These are phyloP conservation scores for Aricia artaxerxes DNA, from an alignment of 2,888 invertebrate species.

Conservation along the genomic window DNA sequence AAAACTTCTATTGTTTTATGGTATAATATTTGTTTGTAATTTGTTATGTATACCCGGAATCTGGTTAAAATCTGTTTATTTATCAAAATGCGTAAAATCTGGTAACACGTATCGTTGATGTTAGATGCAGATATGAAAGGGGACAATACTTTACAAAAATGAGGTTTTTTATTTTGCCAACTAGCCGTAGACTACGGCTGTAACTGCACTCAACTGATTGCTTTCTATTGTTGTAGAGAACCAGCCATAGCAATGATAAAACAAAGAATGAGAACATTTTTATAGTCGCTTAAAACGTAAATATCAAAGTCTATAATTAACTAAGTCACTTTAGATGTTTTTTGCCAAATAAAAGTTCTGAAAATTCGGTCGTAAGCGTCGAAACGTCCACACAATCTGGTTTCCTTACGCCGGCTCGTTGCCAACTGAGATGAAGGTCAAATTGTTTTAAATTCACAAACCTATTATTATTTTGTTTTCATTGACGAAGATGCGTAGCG, in stretches of 20 bases:
- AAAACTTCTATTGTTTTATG: not conserved
- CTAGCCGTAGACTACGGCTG: too few species aligned
- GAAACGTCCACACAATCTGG: constrained; percentile 19
- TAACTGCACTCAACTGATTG: too few species aligned
- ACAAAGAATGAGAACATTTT: not conserved
- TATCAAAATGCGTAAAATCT: not conserved
- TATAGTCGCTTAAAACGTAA: not conserved
- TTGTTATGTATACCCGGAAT: not conserved
- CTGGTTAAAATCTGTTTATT: not conserved
- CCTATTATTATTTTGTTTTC: constrained; percentile 16
- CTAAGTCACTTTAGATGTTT: not conserved
- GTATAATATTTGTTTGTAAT: not conserved
- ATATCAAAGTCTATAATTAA: not conserved
- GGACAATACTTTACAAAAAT: too few species aligned
- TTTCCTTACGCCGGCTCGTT: constrained; percentile 21
- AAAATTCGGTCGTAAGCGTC: not conserved
- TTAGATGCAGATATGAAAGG: not conserved
- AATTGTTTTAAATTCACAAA: constrained; percentile 10
- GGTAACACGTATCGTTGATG: not conserved
- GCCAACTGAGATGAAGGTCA: constrained; percentile 23
- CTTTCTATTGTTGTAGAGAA: too few species aligned
- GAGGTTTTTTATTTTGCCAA: too few species aligned
- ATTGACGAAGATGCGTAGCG: constrained; percentile 37
- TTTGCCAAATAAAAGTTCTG: not conserved
- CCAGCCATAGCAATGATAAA: not conserved